phyloP scores from a whole-genome alignment of 2,888 invertebrate species.

The Drosophila prostipennis region DNA sequence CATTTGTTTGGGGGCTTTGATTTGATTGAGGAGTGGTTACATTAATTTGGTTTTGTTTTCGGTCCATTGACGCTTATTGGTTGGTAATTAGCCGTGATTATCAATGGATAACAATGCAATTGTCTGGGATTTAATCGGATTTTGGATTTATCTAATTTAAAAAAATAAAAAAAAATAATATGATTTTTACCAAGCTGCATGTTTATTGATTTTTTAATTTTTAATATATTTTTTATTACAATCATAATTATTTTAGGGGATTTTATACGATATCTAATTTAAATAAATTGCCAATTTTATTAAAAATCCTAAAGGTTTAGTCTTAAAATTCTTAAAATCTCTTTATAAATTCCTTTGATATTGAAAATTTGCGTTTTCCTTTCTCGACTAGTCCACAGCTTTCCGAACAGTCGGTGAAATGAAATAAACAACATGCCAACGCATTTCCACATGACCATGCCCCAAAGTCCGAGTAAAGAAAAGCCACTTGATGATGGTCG shows the following conservation, averaged over 20 bases:
- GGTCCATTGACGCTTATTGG: neutral
- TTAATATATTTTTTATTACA: neutral
- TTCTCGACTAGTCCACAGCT: conserved; percentile 32
- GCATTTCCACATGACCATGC: conserved; percentile 17
- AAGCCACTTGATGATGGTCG: conserved; percentile 77
- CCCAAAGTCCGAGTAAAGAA: conserved; percentile 44
- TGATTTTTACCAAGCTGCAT: too few species aligned
- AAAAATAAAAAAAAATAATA: too few species aligned
- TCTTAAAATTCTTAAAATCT: too few species aligned
- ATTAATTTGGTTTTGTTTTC: neutral
- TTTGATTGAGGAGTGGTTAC: neutral
- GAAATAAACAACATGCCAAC: conserved; percentile 26
- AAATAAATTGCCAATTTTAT: too few species aligned
- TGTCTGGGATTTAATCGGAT: too few species aligned
- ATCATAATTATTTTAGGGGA: too few species aligned
- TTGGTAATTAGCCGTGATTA: neutral
- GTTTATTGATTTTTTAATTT: neutral
- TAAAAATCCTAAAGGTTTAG: too few species aligned
- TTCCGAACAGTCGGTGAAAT: conserved; percentile 4
- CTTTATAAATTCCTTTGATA: neutral
- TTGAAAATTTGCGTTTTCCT: neutral
- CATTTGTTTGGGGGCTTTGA: conserved; percentile 9
- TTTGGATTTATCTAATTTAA: too few species aligned
- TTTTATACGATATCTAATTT: too few species aligned
- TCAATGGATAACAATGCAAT: neutral